Base-by-base conservation (phyloP, 2,888 invertebrate genomes). In the Napeogenes sylphis region DNA sequence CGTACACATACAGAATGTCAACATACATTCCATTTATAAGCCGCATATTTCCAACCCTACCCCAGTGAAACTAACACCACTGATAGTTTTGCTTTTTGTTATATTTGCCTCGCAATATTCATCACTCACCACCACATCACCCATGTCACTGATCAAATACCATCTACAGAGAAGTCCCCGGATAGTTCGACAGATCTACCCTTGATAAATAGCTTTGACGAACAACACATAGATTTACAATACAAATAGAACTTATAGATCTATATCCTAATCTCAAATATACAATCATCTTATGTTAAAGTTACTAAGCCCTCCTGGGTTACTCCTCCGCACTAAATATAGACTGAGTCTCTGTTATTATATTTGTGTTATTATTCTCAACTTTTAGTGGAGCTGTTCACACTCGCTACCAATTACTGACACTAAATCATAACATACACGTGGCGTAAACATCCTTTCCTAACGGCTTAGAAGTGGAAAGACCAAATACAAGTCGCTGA, bases 81-180 rank as follows among this genome's bases (percentile, higher is more conserved):
- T 67, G 78, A 84, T 89, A 90, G 90, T 90, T 90, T 85, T 88
- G 88, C 90, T 87, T 89, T 89, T 83, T 88, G 87, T 89, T 73
- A 90, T 90, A 90, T 90, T 90, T 90, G 87, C 87, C 75, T 82
- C 83, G 85, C 90, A 89, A 90, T 90, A 90, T 90, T 90, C 90
- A 90, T 90, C 90, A 87, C 87, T 90, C 90, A 90, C 87, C 75
- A 82, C 81, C 87, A 90, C 90, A 90, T 87, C 75, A 82, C 81
- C 79, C 82, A 79, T 85, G 88, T 87, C 90, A 88, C 89, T 85
- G 87, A 83, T 86, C 88, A 89, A 90, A 90, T 90, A 88, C 80
- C 84, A 85, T 75, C 83, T 83, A 84, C 87, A 85, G 87, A 87
- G 77, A 83, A 87, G 83, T 86, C 88, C 87, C 87, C 81, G 85